Conservation (phyloP, 2,797 vertebrate species). For the Benthosema pterotum region DNA sequence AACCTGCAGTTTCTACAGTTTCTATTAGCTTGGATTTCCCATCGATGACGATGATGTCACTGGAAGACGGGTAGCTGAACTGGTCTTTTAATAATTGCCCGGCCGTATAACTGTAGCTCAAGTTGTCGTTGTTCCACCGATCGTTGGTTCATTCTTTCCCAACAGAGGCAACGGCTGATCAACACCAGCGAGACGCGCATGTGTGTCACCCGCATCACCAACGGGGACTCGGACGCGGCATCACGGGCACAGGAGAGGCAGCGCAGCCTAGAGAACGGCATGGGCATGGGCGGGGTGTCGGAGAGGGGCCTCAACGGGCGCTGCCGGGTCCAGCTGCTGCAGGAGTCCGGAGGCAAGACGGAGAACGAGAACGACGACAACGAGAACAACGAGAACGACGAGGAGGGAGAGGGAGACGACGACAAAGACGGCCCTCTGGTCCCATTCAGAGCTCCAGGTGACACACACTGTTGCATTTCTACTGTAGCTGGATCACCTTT, state of each 20-base stretch:
- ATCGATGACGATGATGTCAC: too few relatives aligned
- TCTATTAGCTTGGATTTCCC: too few relatives aligned
- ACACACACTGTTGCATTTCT: background rate
- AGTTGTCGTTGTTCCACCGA: background rate
- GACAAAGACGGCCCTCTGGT: slow-evolving; percentile 83
- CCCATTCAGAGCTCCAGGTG: slow-evolving; percentile 88
- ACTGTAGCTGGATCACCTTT: too few relatives aligned
- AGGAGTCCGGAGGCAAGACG: slow-evolving; percentile 81
- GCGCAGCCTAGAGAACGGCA: slow-evolving; percentile 88
- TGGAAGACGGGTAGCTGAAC: too few relatives aligned
- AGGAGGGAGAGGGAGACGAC: slow-evolving; percentile 81
- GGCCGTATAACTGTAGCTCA: background rate
- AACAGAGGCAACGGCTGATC: slow-evolving; percentile 93
- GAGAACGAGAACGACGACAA: slow-evolving; percentile 89
- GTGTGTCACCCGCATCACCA: slow-evolving; percentile 74
- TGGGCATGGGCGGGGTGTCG: slow-evolving; percentile 61
- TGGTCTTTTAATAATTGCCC: too few relatives aligned
- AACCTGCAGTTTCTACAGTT: too few relatives aligned
- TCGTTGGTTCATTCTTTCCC: too few relatives aligned
- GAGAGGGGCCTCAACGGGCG: slow-evolving; percentile 81
- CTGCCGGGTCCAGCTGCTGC: slow-evolving; percentile 55
- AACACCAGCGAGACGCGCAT: slow-evolving; percentile 84
- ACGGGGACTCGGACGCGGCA: slow-evolving; percentile 87
- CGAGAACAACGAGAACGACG: slow-evolving; percentile 85
- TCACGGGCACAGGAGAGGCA: slow-evolving; percentile 83